Evolutionary conservation across 1,140 invertebrate species (phyloP), one percentile per base, ranked within the genome.

Genomic region (Manduca sexta): DNA sequence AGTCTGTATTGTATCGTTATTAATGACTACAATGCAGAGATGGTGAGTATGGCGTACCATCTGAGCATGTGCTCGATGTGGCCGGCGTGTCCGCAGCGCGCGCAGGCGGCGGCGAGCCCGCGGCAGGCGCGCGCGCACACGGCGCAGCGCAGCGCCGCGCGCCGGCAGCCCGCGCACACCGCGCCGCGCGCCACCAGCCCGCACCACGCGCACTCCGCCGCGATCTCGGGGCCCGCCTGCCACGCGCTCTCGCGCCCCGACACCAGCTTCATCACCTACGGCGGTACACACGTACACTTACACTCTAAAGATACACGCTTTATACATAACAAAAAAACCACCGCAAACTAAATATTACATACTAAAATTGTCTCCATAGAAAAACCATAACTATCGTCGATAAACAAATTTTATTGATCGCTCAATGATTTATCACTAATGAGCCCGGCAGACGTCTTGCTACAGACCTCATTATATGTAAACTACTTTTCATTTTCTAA

Each of bases 61-160:
- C 97, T 53, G 18, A 70, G 49, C 61, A 74, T 68, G 52, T 79
- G 73, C 2, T 97, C 94, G 2, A 73, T 91, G 75, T 98, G 97
- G 6, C 96, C 96, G 29, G 95, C 96, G 86, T 98, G 97, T 1
- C 95, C 94, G 84, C 96, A 98, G 16, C 92, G 87, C 17, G 94
- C 79, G 71, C 96, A 98, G 56, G 93, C 92, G 66, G 92, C 94
- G 11, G 93, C 91, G 1, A 91, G 89, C 87, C 96, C 96, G 88
- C 90, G 90, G 3, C 97, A 95, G 11, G 94, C 92, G 48, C 95
- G 88, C 61, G 93, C 92, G 80, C 96, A 98, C 44, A 98, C 90
- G 3, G 91, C 88, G 86, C 97, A 98, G 56, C 91, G 89, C 40
- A 96, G 88, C 26, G 89, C 89, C 11, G 91, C 88, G 34, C 89